These are phyloP conservation scores for Melangyna quadrimaculata DNA, from an alignment of 2,888 invertebrate genomes.

Conservation along the genomic window DNA sequence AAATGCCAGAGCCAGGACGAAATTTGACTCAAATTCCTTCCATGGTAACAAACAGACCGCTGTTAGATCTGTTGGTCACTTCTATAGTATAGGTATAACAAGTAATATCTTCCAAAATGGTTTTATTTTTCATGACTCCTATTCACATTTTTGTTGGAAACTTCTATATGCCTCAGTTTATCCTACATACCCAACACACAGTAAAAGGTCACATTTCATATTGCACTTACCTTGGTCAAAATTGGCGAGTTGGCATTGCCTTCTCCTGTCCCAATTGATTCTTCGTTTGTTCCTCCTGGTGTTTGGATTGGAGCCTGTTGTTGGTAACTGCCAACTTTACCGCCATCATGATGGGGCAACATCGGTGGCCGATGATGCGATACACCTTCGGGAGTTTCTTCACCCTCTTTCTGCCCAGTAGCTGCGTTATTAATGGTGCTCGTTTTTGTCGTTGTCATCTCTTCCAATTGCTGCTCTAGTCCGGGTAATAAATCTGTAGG, in stretches of 20 bases:
- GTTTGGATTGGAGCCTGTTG: conserved; percentile 9
- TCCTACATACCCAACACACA: background rate
- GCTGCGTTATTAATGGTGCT: conserved; percentile 68
- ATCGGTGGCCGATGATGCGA: conserved; percentile 76
- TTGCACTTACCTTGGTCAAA: conserved; percentile 73
- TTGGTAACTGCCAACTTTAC: conserved; percentile 69
- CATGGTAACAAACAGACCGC: background rate
- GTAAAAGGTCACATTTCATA: background rate
- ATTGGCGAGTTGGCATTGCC: conserved; percentile 70
- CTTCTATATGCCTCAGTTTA: background rate
- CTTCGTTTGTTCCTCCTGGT: conserved; percentile 29
- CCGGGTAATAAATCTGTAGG: conserved; percentile 76
- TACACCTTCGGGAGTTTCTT: conserved; percentile 68
- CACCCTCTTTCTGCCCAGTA: conserved; percentile 37
- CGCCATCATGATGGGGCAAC: conserved; percentile 74
- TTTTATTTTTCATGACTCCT: background rate
- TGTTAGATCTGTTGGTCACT: no score
- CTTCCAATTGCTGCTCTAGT: conserved; percentile 78
- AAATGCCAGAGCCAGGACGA: background rate
- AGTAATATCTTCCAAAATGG: background rate
- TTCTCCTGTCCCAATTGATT: conserved; percentile 61
- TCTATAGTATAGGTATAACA: background rate
- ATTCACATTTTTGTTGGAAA: background rate
- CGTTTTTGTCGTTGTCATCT: conserved; percentile 76
- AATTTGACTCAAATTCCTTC: background rate